Percentiles rank a stretch among this genome's conserved stretches.
Evolutionary conservation across 2,797 vertebrate species (phyloP).

Genomic region (Hephaestus fuliginosus): DNA sequence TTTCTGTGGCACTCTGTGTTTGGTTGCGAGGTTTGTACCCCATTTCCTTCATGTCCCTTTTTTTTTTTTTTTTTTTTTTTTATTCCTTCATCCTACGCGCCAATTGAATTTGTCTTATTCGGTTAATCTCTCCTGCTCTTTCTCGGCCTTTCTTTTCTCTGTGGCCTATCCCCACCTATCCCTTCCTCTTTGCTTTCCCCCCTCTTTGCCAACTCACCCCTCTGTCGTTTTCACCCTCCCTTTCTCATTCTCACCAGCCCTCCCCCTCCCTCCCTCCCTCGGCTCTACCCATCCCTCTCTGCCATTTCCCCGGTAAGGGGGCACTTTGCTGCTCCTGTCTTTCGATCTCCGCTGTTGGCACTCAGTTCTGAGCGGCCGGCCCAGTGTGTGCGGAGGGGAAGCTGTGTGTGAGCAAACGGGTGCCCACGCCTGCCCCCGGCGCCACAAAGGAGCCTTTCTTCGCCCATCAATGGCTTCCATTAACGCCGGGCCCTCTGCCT

Average conservation of each 20-base stretch:
- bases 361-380: slow-evolving; percentile 81
- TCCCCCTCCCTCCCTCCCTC: slow-evolving; percentile 20
- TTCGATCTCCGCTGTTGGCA: slow-evolving; percentile 87
- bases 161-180: slow-evolving; percentile 58
- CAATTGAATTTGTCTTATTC: slow-evolving; percentile 73
- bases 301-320: slow-evolving; percentile 80
- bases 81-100: slow-evolving; percentile 38
- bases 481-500: slow-evolving; percentile 82
- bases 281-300: slow-evolving; percentile 69
- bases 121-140: slow-evolving; percentile 74
- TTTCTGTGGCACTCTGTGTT: slow-evolving; percentile 56
- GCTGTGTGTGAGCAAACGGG: slow-evolving; percentile 87
- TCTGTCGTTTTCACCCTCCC: slow-evolving; percentile 52
- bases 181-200: slow-evolving; percentile 54
- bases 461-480: slow-evolving; percentile 86
- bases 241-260: slow-evolving; percentile 45
- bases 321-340: slow-evolving; percentile 84
- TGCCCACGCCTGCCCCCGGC: slow-evolving; percentile 82
- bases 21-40: slow-evolving; percentile 60
- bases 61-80: slow-evolving; percentile 34
- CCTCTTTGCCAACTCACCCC: slow-evolving; percentile 55
- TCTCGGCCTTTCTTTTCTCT: slow-evolving; percentile 58
- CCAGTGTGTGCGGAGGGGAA: slow-evolving; percentile 81
- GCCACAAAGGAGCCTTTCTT: slow-evolving; percentile 87
- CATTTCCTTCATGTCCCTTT: slow-evolving; percentile 60